Base-by-base conservation (phyloP, 1,140 invertebrate genomes). In the Lutraria rhynchaena region DNA sequence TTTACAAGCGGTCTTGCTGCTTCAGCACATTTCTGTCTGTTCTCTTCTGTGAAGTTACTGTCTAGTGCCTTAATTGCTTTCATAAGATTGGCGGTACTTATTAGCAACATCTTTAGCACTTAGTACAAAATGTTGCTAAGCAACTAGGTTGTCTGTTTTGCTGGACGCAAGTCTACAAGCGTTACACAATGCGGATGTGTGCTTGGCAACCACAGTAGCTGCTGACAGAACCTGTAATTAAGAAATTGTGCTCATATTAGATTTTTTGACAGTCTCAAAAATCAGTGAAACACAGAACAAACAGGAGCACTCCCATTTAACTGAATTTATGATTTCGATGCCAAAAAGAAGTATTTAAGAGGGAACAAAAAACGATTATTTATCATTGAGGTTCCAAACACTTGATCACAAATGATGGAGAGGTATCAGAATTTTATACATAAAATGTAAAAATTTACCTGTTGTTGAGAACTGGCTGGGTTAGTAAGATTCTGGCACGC, bases 61-160 rank as follows among this genome's bases (percentile, higher is more conserved):
- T 99, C 98, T 22, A 98, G 93, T 1, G 95, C 93, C 93, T 99
- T 99, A 81, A 99, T 99, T 89, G 98, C 96, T 92, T 97, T 98
- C 0, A 99, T 98, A 7, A 99, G 93, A 85, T 95, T 95, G 0
- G 98, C 97, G 3, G 99, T 99, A 3, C 97, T 97, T 92, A 92
- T 98, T 98, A 27, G 99, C 99, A 1, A 99, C 98, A 90, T 99
- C 97, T 91, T 99, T 99, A 31, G 98, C 98, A 80, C 97, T 96
- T 90, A 99, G 97, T 22, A 99, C 98, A 92, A 99, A 99, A 90
- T 99, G 98, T 81, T 98, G 93, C 92, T 99, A 99, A 49, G 97
- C 97, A 27, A 97, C 96, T 0, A 98, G 96, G 93, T 99, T 98
- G 65, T 94, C 95, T 3, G 97, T 99, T 91, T 96, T 97, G 61